phyloP scores from a whole-genome alignment of 2,888 invertebrate genomes.

The Hypomecis punctinalis region DNA sequence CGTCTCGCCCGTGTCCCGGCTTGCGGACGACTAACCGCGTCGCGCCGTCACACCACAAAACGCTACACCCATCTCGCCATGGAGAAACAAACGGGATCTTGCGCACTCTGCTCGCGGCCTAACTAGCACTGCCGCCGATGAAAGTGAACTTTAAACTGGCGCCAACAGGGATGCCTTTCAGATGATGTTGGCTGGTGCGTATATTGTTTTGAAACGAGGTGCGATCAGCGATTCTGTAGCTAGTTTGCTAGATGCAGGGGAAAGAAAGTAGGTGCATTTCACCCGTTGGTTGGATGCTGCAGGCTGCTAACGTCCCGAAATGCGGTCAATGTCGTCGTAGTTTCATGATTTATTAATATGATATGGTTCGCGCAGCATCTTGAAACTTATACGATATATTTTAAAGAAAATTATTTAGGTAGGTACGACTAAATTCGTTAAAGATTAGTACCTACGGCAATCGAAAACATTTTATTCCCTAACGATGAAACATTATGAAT shows the following conservation, averaged over 20 bases:
- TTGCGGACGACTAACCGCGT: slow-evolving; percentile 64
- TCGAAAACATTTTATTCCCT: no score
- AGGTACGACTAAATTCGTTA: no score
- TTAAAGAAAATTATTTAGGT: neutral
- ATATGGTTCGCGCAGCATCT: slow-evolving; percentile 23
- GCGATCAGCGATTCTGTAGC: slow-evolving; percentile 44
- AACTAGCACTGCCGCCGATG: slow-evolving; percentile 47
- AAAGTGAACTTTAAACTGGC: slow-evolving; percentile 49
- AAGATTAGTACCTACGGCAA: no score
- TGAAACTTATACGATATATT: slow-evolving; percentile 21
- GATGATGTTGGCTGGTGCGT: slow-evolving; percentile 46
- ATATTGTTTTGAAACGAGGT: slow-evolving; percentile 48
- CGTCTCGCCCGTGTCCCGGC: slow-evolving; percentile 58
- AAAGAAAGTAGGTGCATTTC: slow-evolving; percentile 82
- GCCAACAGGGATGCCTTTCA: slow-evolving; percentile 44
- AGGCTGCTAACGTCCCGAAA: slow-evolving; percentile 58
- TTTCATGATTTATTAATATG: slow-evolving; percentile 61
- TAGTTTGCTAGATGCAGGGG: slow-evolving; percentile 71
- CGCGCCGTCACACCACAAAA: slow-evolving; percentile 22
- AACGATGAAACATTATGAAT: neutral
- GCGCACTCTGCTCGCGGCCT: slow-evolving; percentile 61
- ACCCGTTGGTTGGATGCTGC: slow-evolving; percentile 68
- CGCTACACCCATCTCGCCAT: slow-evolving; percentile 47
- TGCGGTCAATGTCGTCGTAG: slow-evolving; percentile 67
- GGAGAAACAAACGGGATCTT: slow-evolving; percentile 70